Base-by-base conservation (phyloP, 2,113 vertebrate species). In the Seriola aureovittata region DNA sequence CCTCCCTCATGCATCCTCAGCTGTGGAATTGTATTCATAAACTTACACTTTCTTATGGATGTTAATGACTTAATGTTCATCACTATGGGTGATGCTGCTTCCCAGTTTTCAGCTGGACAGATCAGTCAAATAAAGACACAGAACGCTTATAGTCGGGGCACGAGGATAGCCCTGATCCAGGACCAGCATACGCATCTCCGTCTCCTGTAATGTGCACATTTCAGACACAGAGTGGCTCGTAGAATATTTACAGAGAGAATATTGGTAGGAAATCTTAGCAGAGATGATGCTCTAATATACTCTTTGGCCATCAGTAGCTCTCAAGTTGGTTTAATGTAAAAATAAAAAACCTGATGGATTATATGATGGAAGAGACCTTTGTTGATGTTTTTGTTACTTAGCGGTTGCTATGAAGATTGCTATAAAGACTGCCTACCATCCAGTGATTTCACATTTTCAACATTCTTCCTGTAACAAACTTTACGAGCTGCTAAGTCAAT, bases 61-160 rank as follows among this genome's bases (percentile, higher is more conserved):
- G 21, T 7, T n/a, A 4, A n/a, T 4, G 14, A 34, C 38, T 10
- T 10, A 36, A 54, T 3, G 19, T 13, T 57, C 25, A 44, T 4
- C 42, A 44, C 42, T 11, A 12, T 44, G 10, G 46, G 17, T 50
- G 46, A 50, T 50, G 14, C 19, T 54, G 17, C 38, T 12, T 34
- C 8, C 55, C 16, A 17, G n/a, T 34, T 40, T 71, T 60, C 19
- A 71, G 32, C 23, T 34, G 59, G 58, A 48, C 29, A 63, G 21
- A 29, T 71, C n/a, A 44, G 42, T 72, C 62, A 62, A 55, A 60
- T 25, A 44, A 67, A 77, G 50, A 68, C 52, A 40, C 9, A 23
- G 4, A 60, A 13, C 2, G 4, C 36, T 44, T 58, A 34, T 1
- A n/a, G 50, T 58, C 12, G 1, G 54, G 34, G 19, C 7, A 62